A percentile compares a stretch with the other conserved stretches of the same genome.
These are phyloP conservation scores for Halcyon leucocephala DNA, from an alignment of 2,797 vertebrate genomes.

Conservation along the genomic window DNA sequence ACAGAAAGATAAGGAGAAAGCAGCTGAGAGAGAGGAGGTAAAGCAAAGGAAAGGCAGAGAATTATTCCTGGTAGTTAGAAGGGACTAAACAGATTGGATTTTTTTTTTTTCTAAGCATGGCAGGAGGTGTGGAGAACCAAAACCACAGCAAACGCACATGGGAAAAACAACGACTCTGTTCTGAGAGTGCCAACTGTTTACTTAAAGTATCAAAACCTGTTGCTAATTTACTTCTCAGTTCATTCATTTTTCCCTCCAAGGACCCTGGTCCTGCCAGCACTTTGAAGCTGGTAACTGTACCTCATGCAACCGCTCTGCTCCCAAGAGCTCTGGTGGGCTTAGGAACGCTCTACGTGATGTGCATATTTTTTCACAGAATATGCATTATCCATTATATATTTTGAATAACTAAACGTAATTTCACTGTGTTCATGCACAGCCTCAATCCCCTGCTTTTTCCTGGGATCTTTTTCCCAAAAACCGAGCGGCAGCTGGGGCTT, in stretches of 20 bases:
- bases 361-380: background rate
- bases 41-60: background rate
- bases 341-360: background rate
- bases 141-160: accelerated
- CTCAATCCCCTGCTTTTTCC: background rate
- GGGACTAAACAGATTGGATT: background rate
- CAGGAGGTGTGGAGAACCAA: background rate
- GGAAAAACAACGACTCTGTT: background rate
- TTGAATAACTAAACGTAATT: background rate
- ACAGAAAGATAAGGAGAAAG: background rate
- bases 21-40: background rate
- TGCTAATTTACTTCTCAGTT: background rate
- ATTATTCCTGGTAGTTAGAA: background rate
- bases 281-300: accelerated
- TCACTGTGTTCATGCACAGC: background rate
- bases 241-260: accelerated
- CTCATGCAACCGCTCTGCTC: accelerated
- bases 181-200: background rate
- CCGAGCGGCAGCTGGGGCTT: accelerated
- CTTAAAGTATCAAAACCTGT: background rate
- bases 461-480: background rate
- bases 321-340: background rate
- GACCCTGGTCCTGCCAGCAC: background rate
- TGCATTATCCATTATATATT: background rate
- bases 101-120: background rate